These are phyloP conservation scores for Aurelia aurita DNA, from an alignment of 30 jellyfish, hydroid and myxozoan species.

Conservation along the genomic window DNA sequence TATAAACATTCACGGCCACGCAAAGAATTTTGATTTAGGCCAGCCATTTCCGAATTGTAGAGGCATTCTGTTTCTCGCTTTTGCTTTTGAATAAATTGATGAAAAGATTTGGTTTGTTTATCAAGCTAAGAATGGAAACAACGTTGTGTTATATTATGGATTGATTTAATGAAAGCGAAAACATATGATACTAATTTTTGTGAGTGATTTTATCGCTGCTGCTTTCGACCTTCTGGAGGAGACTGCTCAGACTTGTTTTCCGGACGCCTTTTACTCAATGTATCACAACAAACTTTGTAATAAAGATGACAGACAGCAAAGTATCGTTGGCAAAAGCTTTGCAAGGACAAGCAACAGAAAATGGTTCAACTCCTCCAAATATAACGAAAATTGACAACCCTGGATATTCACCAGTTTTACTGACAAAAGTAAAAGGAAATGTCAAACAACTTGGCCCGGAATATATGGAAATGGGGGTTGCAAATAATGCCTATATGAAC, in stretches of 20 bases:
- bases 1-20: too few species aligned
- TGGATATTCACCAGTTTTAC: conserved; percentile 27
- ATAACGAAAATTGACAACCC: conserved; percentile 1
- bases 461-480: conserved; percentile 34
- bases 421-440: neutral
- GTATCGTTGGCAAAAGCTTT: neutral
- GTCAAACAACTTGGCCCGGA: neutral
- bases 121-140: neutral
- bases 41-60: too few species aligned
- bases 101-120: neutral
- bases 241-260: too few species aligned
- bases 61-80: too few species aligned
- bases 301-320: neutral
- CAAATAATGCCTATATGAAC: neutral
- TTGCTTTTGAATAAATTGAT: too few species aligned
- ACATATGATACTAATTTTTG: too few species aligned
- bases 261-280: too few species aligned
- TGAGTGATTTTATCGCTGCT: too few species aligned
- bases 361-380: neutral
- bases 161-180: neutral
- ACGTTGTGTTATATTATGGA: neutral
- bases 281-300: too few species aligned
- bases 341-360: neutral
- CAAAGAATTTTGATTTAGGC: too few species aligned
- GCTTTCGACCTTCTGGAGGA: neutral